phyloP scores from a whole-genome alignment of 2,888 invertebrate species.

The Neoscelio sp. region DNA sequence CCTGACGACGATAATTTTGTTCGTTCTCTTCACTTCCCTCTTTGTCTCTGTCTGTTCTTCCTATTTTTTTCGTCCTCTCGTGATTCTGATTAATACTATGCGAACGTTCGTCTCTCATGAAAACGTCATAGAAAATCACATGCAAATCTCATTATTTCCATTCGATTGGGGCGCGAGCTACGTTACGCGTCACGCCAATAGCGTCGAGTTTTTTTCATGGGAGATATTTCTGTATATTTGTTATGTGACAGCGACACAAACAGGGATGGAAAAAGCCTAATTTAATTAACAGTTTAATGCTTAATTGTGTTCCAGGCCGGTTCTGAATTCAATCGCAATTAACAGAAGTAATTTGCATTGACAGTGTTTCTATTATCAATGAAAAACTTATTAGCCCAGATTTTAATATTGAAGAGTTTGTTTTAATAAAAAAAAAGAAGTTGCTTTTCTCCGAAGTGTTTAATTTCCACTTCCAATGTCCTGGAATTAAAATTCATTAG shows the following conservation, averaged over 20 bases:
- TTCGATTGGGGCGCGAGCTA: conserved; percentile 15
- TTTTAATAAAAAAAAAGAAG: too few relatives aligned
- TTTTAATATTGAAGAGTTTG: too few relatives aligned
- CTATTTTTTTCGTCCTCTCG: background rate
- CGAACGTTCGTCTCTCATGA: conserved; percentile 46
- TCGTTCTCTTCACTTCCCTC: conserved; percentile 56
- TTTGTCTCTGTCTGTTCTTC: conserved; percentile 53
- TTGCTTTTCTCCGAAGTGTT: too few relatives aligned
- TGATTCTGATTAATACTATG: too few relatives aligned
- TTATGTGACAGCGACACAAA: background rate
- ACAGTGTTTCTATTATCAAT: too few relatives aligned
- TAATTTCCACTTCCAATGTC: too few relatives aligned
- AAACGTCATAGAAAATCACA: conserved; percentile 26
- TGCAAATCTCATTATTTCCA: conserved; percentile 37
- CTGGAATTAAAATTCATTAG: too few relatives aligned
- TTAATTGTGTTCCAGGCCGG: too few relatives aligned
- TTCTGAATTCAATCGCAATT: too few relatives aligned
- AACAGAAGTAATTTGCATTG: too few relatives aligned
- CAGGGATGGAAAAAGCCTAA: conserved; percentile 24
- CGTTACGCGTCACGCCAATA: background rate
- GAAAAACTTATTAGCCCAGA: too few relatives aligned
- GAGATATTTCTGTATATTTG: conserved; percentile 41
- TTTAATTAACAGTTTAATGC: conserved; percentile 2
- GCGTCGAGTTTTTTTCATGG: conserved; percentile 46
- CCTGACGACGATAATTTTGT: conserved; percentile 50